Evolutionary conservation across 2,113 vertebrate genomes (phyloP), one percentile per base, ranked within the genome.

Genomic region (Menidia beryllina): DNA sequence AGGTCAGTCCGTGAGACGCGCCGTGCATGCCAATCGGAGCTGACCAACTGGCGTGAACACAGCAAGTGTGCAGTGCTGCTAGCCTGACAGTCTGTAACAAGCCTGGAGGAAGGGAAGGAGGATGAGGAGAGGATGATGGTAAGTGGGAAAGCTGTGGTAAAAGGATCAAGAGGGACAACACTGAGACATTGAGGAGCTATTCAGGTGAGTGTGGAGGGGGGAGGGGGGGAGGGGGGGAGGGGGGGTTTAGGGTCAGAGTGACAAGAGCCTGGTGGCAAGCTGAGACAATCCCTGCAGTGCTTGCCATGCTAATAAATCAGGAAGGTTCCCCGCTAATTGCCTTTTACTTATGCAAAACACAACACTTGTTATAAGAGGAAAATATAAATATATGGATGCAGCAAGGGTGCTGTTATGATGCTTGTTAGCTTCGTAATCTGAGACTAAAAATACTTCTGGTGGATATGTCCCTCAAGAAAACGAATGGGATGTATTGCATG

Each of bases 1-100:
- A 79, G 90, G 90, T 89, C 89, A 86, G 73, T 79, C 59, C 70
- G 51, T 67, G 70, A 86, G 82, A 88, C 83, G 60, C 77, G 34
- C 82, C 76, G 81, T 82, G 89, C 89, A 91, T 92, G 89, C 86
- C 90, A 89, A 92, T 90, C 90, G 65, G 54, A 58, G 88, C 85
- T 80, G 88, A 88, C 86, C 86, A 57, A 76, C 71, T 54, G 36
- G 73, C 69, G 60, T 80, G 83, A 90, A 84, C 86, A 8, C 83
- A 62, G 85, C 72, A n/a, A 77, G 85, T 23, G 76, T 53, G 72
- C 80, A 47, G 69, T 67, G 39, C 84, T 49, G 73, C 86, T 47
- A 58, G 82, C 71, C 81, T 77, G 85, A 80, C 83, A 83, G 85
- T 66, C 86, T 77, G 83, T 75, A 81, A 76, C 78, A 17, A 88